These are phyloP conservation scores for Phoenicopterus ruber DNA, from an alignment of 2,113 vertebrate genomes.

Conservation along the genomic window DNA sequence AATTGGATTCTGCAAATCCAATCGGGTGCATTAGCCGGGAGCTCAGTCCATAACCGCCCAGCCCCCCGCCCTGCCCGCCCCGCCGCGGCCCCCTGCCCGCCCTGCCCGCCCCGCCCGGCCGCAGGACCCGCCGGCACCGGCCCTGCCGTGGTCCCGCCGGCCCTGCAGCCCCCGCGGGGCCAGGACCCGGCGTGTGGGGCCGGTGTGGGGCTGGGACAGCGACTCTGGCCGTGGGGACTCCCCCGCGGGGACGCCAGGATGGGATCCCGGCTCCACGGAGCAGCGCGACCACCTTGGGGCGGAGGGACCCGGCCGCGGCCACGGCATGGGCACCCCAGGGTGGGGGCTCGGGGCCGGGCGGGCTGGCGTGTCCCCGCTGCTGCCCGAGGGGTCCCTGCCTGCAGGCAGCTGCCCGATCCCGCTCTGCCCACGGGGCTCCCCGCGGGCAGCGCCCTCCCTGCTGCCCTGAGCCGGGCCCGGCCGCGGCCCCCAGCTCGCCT, in stretches of 20 bases:
- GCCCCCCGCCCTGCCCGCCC: not conserved
- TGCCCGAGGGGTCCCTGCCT: not conserved
- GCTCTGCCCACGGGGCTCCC: not conserved
- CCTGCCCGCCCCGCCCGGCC: not conserved
- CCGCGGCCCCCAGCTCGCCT: not conserved
- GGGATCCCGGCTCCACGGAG: not conserved
- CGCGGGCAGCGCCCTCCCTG: not conserved
- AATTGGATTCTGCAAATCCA: slow-evolving; percentile 48
- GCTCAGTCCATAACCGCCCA: slow-evolving; percentile 20
- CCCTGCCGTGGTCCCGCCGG: not conserved
- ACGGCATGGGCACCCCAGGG: not conserved
- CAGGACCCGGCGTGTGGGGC: too few species aligned
- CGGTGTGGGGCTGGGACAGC: not conserved
- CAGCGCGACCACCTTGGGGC: rapidly evolving
- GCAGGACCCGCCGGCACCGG: not conserved
- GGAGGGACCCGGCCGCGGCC: too few species aligned
- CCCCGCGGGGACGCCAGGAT: rapidly evolving
- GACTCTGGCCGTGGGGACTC: not conserved
- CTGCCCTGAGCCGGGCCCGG: not conserved
- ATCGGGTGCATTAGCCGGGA: slow-evolving; percentile 40
- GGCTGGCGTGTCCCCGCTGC: not conserved
- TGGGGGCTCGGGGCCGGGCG: not conserved
- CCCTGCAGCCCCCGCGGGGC: not conserved
- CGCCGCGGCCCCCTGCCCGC: not conserved
- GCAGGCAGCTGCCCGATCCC: not conserved